Evolutionary conservation across 2,888 invertebrate species (phyloP).

Genomic region (Acanthosoma haemorrhoidale): DNA sequence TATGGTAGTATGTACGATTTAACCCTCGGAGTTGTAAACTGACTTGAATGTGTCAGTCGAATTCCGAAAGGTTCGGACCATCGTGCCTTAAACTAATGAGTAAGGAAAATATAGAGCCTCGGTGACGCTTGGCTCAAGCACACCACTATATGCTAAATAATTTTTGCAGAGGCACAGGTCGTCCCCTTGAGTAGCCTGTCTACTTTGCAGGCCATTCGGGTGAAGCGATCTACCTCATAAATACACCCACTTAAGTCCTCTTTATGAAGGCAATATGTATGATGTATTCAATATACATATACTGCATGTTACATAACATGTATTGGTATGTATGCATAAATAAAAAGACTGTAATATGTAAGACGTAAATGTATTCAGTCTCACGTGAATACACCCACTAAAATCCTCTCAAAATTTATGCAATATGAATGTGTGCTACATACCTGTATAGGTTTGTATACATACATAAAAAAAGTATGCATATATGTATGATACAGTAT

Average conservation of each 20-base stretch:
- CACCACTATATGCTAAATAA: conserved; percentile 52
- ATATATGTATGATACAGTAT: no score
- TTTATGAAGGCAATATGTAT: no score
- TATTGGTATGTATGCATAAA: no score
- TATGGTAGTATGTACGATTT: not conserved
- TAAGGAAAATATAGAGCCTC: conserved; percentile 95
- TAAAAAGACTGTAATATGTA: no score
- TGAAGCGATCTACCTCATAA: conserved; percentile 74
- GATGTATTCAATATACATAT: no score
- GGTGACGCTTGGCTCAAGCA: conserved; percentile 81
- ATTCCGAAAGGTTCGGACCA: rapidly evolving
- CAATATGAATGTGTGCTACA: no score
- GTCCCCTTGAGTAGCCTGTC: conserved; percentile 68
- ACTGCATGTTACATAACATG: no score
- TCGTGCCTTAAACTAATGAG: conserved; percentile 95
- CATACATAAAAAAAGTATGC: no score
- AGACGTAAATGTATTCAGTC: no score
- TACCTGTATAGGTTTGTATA: no score
- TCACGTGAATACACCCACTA: no score
- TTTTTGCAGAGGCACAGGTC: conserved; percentile 83
- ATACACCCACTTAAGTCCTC: not conserved
- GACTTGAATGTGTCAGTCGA: not conserved
- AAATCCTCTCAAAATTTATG: no score
- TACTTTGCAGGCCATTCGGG: conserved; percentile 68
- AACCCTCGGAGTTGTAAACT: not conserved